Percentiles rank a stretch among this genome's conserved stretches.
These are phyloP conservation scores for Planiliza haematocheilus DNA, from an alignment of 2,113 vertebrate species.

Conservation along the genomic window DNA sequence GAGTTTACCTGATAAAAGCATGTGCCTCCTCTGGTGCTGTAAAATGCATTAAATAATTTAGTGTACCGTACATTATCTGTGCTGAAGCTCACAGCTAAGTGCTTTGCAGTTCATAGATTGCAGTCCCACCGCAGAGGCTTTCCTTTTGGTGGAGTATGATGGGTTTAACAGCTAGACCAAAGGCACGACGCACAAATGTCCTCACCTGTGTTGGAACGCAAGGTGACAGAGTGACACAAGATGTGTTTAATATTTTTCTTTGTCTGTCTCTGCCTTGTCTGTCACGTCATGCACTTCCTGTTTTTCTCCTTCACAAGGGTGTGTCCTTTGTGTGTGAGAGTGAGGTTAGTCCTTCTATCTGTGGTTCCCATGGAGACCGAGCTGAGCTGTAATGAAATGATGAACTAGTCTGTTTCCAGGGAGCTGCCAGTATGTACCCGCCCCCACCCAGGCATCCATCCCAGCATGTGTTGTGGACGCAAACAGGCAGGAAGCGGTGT, in stretches of 20 bases:
- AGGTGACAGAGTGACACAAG: not conserved
- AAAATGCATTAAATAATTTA: slow-evolving; percentile 71
- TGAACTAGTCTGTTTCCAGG: slow-evolving; percentile 70
- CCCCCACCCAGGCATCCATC: slow-evolving; percentile 63
- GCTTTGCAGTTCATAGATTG: slow-evolving; percentile 41
- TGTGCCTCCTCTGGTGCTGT: slow-evolving; percentile 19
- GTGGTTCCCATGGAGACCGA: slow-evolving; percentile 79
- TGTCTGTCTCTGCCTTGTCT: not conserved
- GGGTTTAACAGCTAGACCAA: slow-evolving; percentile 25
- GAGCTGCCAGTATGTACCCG: slow-evolving; percentile 68
- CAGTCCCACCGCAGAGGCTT: slow-evolving; percentile 16
- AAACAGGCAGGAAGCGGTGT: slow-evolving; percentile 44
- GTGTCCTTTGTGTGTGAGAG: slow-evolving; percentile 73
- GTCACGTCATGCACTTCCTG: slow-evolving; percentile 61
- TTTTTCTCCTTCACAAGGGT: slow-evolving; percentile 69
- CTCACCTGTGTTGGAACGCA: slow-evolving; percentile 7
- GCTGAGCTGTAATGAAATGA: slow-evolving; percentile 68
- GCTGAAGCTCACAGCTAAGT: slow-evolving; percentile 46
- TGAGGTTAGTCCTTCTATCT: slow-evolving; percentile 59
- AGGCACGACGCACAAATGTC: slow-evolving; percentile 9
- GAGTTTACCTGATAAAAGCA: slow-evolving; percentile 31
- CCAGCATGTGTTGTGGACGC: slow-evolving; percentile 50
- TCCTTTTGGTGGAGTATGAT: slow-evolving; percentile 21
- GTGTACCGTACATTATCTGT: slow-evolving; percentile 57
- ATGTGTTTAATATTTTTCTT: not conserved